Evolutionary conservation across 30 jellyfish, hydroid and myxozoan genomes (phyloP).

Genomic region (Cassiopea andromeda): DNA sequence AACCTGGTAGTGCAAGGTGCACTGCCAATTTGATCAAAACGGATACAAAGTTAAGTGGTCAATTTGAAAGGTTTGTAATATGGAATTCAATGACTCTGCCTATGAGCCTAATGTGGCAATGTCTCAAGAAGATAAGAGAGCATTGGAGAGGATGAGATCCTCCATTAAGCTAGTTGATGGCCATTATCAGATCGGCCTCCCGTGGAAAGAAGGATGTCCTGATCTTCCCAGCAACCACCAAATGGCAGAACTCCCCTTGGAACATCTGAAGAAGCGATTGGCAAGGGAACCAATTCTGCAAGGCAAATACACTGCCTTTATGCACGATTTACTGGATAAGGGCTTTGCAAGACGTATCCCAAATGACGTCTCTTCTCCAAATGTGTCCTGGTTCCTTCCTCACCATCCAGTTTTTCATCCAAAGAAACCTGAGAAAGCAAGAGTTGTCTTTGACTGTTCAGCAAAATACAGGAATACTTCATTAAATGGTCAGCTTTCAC

Average conservation of each 20-base stretch:
- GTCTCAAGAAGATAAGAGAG: slow-evolving; percentile 54
- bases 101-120: not conserved
- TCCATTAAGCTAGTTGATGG: slow-evolving; percentile 17
- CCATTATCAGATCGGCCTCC: slow-evolving; percentile 51
- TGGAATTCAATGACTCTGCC: slow-evolving; percentile 31
- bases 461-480: slow-evolving; percentile 56
- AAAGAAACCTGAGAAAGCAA: slow-evolving; percentile 60
- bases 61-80: not conserved
- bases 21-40: not conserved
- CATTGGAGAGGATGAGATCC: slow-evolving; percentile 15
- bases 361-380: not conserved
- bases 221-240: slow-evolving; percentile 35
- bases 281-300: slow-evolving; percentile 13
- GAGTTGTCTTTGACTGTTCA: slow-evolving; percentile 72
- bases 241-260: slow-evolving; percentile 29
- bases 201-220: slow-evolving; percentile 36
- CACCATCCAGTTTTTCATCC: slow-evolving; percentile 66
- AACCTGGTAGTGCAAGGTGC: not conserved
- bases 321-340: slow-evolving; percentile 25
- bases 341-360: slow-evolving; percentile 53
- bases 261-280: slow-evolving; percentile 30
- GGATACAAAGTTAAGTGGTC: not conserved
- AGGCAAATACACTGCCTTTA: slow-evolving; percentile 31
- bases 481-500: slow-evolving; percentile 42
- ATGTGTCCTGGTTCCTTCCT: slow-evolving; percentile 69